These are phyloP conservation scores for Atta cephalotes DNA, from an alignment of 1,140 invertebrate genomes.

Conservation along the genomic window DNA sequence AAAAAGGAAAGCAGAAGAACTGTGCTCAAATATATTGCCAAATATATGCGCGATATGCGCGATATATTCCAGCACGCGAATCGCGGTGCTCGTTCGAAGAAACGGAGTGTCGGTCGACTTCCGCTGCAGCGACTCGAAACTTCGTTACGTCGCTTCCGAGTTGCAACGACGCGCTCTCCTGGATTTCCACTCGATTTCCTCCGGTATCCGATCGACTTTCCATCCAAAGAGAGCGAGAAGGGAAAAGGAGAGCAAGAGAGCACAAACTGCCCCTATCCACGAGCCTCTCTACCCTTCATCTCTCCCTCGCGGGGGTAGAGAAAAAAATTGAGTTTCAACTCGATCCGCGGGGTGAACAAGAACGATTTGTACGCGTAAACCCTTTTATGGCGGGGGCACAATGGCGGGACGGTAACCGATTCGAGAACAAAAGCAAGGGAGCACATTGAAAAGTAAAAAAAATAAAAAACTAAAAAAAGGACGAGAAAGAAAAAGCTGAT, in stretches of 20 bases:
- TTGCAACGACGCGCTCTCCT: slow-evolving; percentile 67
- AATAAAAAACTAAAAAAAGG: too few species aligned
- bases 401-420: slow-evolving; percentile 61
- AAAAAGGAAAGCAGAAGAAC: slow-evolving; percentile 1
- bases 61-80: slow-evolving; percentile 31
- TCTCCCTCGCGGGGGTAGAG: neutral
- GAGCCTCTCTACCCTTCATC: neutral
- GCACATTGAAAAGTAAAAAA: slow-evolving; percentile 28
- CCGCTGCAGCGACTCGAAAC: slow-evolving; percentile 74
- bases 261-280: slow-evolving; percentile 29
- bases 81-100: slow-evolving; percentile 41
- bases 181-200: slow-evolving; percentile 72
- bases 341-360: slow-evolving; percentile 62
- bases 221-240: slow-evolving; percentile 14
- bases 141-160: slow-evolving; percentile 79
- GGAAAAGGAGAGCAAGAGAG: neutral
- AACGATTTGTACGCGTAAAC: slow-evolving; percentile 73
- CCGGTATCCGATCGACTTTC: slow-evolving; percentile 58
- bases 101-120: slow-evolving; percentile 76
- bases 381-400: slow-evolving; percentile 67
- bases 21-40: slow-evolving; percentile 41
- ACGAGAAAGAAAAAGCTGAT: slow-evolving; percentile 33
- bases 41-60: slow-evolving; percentile 47
- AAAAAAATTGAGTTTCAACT: slow-evolving; percentile 69
- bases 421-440: slow-evolving; percentile 63